Evolutionary conservation across 2,797 vertebrate species (phyloP), one percentile per base, ranked within the genome.

Genomic region (Dendrocincla fuliginosa): DNA sequence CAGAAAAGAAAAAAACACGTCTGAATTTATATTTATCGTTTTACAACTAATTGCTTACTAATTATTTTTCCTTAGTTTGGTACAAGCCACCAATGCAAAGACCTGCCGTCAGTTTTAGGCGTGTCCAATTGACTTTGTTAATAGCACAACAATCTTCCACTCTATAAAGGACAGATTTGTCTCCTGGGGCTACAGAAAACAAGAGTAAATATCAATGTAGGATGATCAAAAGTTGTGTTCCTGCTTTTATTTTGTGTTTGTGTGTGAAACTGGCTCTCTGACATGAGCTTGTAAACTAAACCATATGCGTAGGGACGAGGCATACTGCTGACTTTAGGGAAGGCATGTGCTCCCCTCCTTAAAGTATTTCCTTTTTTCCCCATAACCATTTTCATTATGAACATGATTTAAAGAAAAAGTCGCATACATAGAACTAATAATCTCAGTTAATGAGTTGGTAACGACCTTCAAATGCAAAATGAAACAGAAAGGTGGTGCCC

Each of bases 121-220:
- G 4, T 92, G 74, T 94, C 85, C 76, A 49, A 35, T 84, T 63
- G 78, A 49, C 14, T 71, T 93, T 77, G 55, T 90, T 93, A 80
- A 78, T 78, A 91, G 69, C 68, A 28, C 75, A 86, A 63, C 3
- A 16, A 19, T 89, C 75, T 90, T 94, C 59, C 0, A 2, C 69
- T 89, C 18, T 42, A 55, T 75, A 50, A 97, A 95, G 81, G 92
- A 90, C 89, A 76, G 90, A 94, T 84, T 89, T 96, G 90, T 94
- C 92, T 87, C 77, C 96, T 95, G 93, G 64, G 96, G 90, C 93
- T 92, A 92, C 84, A 93, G 84, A 85, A 97, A 96, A 89, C 52
- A 41, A 95, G 84, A 96, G 95, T 96, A 96, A 97, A 97, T 91
- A 74, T 94, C 89, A 47, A 56, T 87, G 32, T 87, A 92, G 93